phyloP scores from a whole-genome alignment of 2,797 vertebrate species.

The Malacoraja senta region DNA sequence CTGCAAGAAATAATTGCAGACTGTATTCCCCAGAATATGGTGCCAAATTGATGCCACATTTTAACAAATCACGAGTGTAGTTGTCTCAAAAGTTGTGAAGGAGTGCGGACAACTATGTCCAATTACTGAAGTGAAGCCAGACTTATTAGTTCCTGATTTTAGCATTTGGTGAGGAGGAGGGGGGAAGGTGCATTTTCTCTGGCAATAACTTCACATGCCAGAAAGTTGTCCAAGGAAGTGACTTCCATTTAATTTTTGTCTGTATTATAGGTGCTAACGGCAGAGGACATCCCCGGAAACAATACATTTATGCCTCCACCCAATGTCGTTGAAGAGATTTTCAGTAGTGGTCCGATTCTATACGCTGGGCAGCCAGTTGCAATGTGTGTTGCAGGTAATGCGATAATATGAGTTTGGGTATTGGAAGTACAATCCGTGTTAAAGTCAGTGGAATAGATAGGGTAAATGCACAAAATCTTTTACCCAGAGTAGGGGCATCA shows the following conservation, averaged over 20 bases:
- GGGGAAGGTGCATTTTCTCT: background rate
- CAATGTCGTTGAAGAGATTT: constrained; percentile 10
- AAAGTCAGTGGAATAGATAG: no score
- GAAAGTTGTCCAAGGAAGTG: background rate
- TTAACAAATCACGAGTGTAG: background rate
- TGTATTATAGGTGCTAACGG: background rate
- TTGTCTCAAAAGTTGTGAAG: background rate
- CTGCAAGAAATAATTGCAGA: background rate
- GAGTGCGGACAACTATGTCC: background rate
- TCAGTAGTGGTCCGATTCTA: constrained; percentile 11
- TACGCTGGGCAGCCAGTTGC: constrained; percentile 19
- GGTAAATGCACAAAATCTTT: no score
- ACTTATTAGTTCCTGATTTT: background rate
- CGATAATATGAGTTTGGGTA: background rate
- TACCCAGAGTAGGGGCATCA: no score
- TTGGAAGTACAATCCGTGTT: no score
- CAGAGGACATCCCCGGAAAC: constrained; percentile 4
- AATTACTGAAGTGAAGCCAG: background rate
- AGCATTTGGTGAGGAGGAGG: no score
- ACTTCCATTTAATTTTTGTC: background rate
- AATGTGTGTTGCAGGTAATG: constrained; percentile 30
- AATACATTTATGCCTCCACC: constrained; percentile 31
- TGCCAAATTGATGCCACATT: background rate
- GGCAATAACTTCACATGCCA: background rate
- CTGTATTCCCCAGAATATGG: background rate